Evolutionary conservation across 2,113 vertebrate genomes (phyloP), one percentile per base, ranked within the genome.

Genomic region (Perca schrenkii): DNA sequence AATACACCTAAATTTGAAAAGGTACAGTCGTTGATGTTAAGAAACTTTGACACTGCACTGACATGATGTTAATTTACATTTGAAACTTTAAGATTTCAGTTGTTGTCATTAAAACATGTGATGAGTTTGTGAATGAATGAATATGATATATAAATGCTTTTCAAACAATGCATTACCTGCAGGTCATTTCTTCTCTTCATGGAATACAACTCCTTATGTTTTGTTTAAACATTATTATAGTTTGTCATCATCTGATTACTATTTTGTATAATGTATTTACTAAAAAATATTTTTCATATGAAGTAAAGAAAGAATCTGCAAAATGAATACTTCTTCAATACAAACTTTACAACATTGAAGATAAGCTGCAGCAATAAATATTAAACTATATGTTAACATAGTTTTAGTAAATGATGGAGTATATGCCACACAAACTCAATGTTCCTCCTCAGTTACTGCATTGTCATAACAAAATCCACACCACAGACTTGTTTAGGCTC

Each of bases 101-200:
- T n/a, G 15, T 57, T 66, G 47, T 79, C 4, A 76, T 86, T 86
- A 77, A 80, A 79, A 70, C 66, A 54, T 54, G 68, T 19, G 1
- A 25, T 68, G 69, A 63, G 25, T 47, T 46, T 56, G 2, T 46
- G 28, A 28, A 28, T 28, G 28, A 22, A 70, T 54, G 50, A 52
- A 46, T 72, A 36, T 19, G 7, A 6, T 1, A 73, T 21, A 49
- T 40, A 57, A n/a, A 65, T 34, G 12, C n/a, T 76, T 62, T 47
- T 64, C 19, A 73, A n/a, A 60, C 46, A 34, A 34, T 62, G 28
- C 60, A 57, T 66, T 21, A 50, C 34, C 34, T 69, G 16, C 62
- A 71, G 25, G 50, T 47, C 10, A 34, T 40, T 76, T 58, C n/a
- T 64, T 74, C 53, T 77, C 47, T 68, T 31, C 17, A 54, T 58